Base-by-base conservation (phyloP, 2,113 vertebrate species). In the Nyctereutes procyonoides region DNA sequence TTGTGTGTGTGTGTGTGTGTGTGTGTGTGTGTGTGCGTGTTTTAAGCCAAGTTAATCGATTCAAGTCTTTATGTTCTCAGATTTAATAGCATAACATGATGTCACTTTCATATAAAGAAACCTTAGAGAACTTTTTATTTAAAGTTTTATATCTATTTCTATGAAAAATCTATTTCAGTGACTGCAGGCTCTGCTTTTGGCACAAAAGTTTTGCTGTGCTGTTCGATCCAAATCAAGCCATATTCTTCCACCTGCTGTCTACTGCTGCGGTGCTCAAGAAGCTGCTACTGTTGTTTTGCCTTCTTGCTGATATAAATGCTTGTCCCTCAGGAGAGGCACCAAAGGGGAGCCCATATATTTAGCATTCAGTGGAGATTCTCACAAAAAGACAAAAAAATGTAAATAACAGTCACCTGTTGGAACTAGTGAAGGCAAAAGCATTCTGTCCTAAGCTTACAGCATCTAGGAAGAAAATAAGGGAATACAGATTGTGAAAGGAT, bases 141-240 rank as follows among this genome's bases (percentile, higher is more conserved):
- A 87, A 96, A 97, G 32, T 90, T 97, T 96, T 92, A 55, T 65
- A 55, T 94, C 73, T 87, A 60, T 94, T 89, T 67, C 55, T 65
- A 67, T 74, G 35, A 88, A 86, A 92, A 82, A n/a, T 81, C 91
- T 90, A 58, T 96, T 96, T 95, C 89, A 30, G 89, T 76, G 93
- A 77, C 60, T 87, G 43, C 58, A 93, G 96, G 63, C 92, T 81
- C 80, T 80, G 80, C 79, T 93, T 96, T 77, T 76, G 79, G 67
- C 90, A 95, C 63, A 62, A 43, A 95, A 92, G 76, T 84, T 97
- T 95, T 97, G 91, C 96, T 95, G 89, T 88, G 92, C 86, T 97
- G 92, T 96, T 91, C 35, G 60, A 8, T 77, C 77, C 67, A 95
- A 98, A 97, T 96, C 96, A 95, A 95, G 67, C 32, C 28, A 7